Conservation (phyloP, 2,888 invertebrate genomes). For the Dryadula phaetusa region DNA sequence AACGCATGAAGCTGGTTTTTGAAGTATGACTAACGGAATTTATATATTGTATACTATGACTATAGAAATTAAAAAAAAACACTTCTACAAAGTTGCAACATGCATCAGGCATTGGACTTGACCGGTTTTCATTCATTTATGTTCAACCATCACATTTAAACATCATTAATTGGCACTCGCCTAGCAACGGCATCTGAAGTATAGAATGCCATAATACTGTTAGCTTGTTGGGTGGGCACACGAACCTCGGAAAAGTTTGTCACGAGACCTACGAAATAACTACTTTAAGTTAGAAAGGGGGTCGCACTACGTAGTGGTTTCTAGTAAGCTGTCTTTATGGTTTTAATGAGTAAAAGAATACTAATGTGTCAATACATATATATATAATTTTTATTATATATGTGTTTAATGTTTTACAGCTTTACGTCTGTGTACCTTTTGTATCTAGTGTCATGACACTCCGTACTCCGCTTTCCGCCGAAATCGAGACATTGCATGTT, state of each 20-base stretch:
- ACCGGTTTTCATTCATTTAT: slow-evolving; percentile 36
- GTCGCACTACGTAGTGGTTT: no score
- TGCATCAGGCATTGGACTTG: background rate
- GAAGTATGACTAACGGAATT: background rate
- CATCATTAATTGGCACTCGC: slow-evolving; percentile 43
- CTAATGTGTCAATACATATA: background rate
- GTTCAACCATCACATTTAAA: slow-evolving; percentile 28
- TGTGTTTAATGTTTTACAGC: no score
- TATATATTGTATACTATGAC: background rate
- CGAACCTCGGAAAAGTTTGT: slow-evolving; percentile 38
- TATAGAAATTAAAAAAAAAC: background rate
- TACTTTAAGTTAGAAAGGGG: background rate
- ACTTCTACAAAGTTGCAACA: background rate
- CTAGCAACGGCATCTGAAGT: slow-evolving; percentile 41
- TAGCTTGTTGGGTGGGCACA: slow-evolving; percentile 44
- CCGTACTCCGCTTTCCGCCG: no score
- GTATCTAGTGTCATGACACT: no score
- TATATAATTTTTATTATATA: no score
- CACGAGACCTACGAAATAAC: slow-evolving; percentile 26
- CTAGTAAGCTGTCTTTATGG: background rate
- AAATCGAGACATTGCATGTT: no score
- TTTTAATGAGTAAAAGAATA: background rate
- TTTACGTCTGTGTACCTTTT: no score
- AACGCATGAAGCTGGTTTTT: no score
- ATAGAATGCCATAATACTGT: slow-evolving; percentile 44